phyloP scores from a whole-genome alignment of 2,888 invertebrate genomes.

The Agriopis leucophaearia region DNA sequence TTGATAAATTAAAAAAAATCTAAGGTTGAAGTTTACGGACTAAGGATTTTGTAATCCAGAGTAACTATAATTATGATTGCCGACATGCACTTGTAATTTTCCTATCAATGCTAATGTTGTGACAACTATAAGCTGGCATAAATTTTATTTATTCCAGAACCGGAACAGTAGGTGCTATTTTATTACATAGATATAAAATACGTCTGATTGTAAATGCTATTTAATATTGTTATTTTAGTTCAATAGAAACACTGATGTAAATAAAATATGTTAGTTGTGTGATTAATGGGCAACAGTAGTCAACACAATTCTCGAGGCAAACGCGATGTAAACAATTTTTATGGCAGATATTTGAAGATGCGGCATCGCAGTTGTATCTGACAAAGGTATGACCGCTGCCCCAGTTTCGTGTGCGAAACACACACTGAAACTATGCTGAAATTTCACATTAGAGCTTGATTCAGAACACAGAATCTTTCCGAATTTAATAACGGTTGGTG shows the following conservation, averaged over 20 bases:
- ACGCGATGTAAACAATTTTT: conserved; percentile 15
- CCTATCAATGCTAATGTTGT: no score
- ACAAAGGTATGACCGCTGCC: conserved; percentile 24
- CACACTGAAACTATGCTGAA: not conserved
- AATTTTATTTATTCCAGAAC: not conserved
- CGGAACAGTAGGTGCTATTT: not conserved
- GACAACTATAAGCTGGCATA: not conserved
- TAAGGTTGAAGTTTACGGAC: no score
- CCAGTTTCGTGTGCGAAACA: conserved; percentile 11
- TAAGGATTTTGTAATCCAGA: not conserved
- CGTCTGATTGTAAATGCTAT: no score
- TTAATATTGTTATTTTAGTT: no score
- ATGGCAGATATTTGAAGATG: conserved; percentile 12
- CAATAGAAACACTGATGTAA: no score
- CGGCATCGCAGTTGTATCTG: conserved; percentile 21
- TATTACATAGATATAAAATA: not conserved
- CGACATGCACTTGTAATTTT: no score
- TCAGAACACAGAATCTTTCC: not conserved
- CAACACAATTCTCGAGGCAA: conserved; percentile 2
- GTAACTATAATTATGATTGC: no score
- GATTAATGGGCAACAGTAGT: not conserved
- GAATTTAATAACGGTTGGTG: not conserved
- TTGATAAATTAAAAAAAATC: no score
- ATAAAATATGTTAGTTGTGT: not conserved
- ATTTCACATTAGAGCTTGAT: no score